A percentile compares a stretch with the other conserved stretches of the same genome.
Conservation (phyloP, 1,140 invertebrate species). For the Luehdorfia chinensis region DNA sequence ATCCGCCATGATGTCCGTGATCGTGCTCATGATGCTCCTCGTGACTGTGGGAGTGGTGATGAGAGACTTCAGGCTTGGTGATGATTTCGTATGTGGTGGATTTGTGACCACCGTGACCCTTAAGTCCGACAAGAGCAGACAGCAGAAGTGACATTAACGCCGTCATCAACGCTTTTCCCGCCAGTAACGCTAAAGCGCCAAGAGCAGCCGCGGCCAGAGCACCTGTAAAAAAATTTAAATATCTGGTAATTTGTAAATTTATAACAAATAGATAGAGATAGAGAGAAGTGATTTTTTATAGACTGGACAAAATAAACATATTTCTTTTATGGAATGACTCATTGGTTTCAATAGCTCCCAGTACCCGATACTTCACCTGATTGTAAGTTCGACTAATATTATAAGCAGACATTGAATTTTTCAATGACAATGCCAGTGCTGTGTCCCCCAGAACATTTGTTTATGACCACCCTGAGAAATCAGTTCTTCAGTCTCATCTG, state of each 20-base stretch:
- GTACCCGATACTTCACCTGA: too few species aligned
- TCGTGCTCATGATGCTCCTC: constrained; percentile 78
- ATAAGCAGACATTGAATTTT: too few species aligned
- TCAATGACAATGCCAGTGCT: too few species aligned
- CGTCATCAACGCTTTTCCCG: constrained; percentile 90
- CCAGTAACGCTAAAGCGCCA: constrained; percentile 85
- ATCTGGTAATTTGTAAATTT: not conserved
- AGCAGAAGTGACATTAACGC: constrained; percentile 87
- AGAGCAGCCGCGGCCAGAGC: constrained; percentile 85
- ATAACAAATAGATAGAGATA: too few species aligned
- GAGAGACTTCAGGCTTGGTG: constrained; percentile 86
- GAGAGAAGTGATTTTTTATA: too few species aligned
- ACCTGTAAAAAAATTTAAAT: constrained; percentile 56
- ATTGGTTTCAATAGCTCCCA: too few species aligned
- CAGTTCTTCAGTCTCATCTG: too few species aligned
- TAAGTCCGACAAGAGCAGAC: constrained; percentile 85
- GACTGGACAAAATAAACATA: not conserved
- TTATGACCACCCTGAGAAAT: too few species aligned
- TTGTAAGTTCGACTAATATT: too few species aligned
- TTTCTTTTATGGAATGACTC: not conserved
- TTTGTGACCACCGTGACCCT: constrained; percentile 80
- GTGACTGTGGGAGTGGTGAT: constrained; percentile 82
- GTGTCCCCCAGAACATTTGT: too few species aligned
- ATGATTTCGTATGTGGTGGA: constrained; percentile 90
- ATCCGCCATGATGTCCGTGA: constrained; percentile 63